A percentile compares a stretch with the other conserved stretches of the same genome.
These are phyloP conservation scores for Lepisosteus oculatus DNA, from an alignment of 2,113 vertebrate species.

Conservation along the genomic window DNA sequence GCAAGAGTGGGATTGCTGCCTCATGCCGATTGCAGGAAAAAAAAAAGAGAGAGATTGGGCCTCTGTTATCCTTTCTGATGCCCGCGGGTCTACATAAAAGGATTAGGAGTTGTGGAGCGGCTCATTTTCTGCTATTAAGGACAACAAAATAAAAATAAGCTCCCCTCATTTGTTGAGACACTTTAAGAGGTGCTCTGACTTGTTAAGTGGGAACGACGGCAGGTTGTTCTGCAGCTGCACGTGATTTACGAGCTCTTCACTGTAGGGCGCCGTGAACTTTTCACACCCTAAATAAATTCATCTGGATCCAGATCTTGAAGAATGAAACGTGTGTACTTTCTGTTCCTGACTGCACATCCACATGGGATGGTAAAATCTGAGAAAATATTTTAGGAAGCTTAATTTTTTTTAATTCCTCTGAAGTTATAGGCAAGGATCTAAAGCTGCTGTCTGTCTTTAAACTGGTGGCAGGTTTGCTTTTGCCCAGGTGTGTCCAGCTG, in stretches of 20 bases:
- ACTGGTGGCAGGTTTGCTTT: too few species aligned
- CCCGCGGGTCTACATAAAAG: conserved; percentile 37
- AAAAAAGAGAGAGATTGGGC: conserved; percentile 8
- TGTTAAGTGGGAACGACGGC: conserved; percentile 31
- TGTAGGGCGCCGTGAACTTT: background rate
- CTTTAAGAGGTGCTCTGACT: conserved; percentile 23
- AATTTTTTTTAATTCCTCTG: too few species aligned
- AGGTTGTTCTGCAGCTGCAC: conserved; percentile 22
- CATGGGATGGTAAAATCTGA: too few species aligned
- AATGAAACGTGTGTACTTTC: background rate
- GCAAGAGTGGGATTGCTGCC: conserved; percentile 19
- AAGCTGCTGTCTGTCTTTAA: too few species aligned
- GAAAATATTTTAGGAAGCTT: too few species aligned
- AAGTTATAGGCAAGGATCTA: too few species aligned
- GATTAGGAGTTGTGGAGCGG: conserved; percentile 39
- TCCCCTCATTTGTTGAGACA: conserved; percentile 34
- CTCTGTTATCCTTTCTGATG: conserved; percentile 31
- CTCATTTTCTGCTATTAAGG: conserved; percentile 57
- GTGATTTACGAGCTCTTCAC: conserved; percentile 33
- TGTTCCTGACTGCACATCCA: too few species aligned
- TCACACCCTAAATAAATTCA: conserved; percentile 14
- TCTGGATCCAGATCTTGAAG: background rate
- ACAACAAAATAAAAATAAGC: conserved; percentile 52
- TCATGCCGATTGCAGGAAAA: too few species aligned
- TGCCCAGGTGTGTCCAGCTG: too few species aligned